Conservation (phyloP, 2,113 vertebrate genomes). For the Erythrolamprus reginae region DNA sequence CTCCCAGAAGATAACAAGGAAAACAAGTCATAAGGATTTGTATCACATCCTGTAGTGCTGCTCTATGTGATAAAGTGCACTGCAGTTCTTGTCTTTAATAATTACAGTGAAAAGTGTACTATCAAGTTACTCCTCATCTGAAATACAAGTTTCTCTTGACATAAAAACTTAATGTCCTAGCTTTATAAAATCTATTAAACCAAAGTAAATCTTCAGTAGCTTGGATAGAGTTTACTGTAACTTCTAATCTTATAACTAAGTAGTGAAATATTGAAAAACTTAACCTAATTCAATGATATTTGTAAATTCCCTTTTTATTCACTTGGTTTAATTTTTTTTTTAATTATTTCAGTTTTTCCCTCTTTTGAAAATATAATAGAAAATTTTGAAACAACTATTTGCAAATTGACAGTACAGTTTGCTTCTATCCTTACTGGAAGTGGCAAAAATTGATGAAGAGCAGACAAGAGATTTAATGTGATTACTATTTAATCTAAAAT, state of each 20-base stretch:
- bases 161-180: neutral
- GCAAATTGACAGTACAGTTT: neutral
- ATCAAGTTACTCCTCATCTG: neutral
- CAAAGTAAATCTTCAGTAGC: neutral
- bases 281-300: neutral
- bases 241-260: neutral
- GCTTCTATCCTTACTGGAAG: neutral
- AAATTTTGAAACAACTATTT: neutral
- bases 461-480: neutral
- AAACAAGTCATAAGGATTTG: neutral
- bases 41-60: neutral
- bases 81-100: neutral
- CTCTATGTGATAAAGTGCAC: neutral
- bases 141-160: neutral
- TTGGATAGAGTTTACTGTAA: neutral
- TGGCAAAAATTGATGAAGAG: neutral
- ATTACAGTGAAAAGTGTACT: neutral
- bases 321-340: neutral
- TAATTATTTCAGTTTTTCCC: no score
- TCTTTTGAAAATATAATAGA: neutral
- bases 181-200: neutral
- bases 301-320: neutral
- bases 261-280: neutral
- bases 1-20: no score
- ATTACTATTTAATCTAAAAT: neutral